Base-by-base conservation (phyloP, 2,113 vertebrate species). In the Caloenas nicobarica region DNA sequence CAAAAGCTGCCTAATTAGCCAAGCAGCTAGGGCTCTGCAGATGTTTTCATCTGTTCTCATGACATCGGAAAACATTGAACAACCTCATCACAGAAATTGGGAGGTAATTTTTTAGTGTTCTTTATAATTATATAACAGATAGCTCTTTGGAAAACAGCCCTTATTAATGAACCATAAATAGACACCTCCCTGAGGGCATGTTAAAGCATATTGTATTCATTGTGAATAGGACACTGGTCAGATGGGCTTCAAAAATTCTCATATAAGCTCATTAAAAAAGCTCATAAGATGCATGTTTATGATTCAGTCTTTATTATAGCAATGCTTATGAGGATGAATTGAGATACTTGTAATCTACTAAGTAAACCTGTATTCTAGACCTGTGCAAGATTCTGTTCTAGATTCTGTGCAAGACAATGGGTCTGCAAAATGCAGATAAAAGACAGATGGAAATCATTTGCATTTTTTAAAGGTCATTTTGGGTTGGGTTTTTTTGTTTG, bases 101-200 rank as follows among this genome's bases (percentile, higher is more conserved):
- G 57, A 96, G 94, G 68, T 64, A 16, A 57, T 60, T 87, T 89
- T 83, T 95, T 28, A 72, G 28, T 83, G 34, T 62, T 96, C 76
- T 91, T 97, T 80, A 80, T 88, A 96, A 95, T 94, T 97, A 97
- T 92, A 62, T 87, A 94, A 97, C 64, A 93, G 78, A 87, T 14
- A 81, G 61, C 40, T 94, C 95, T 94, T 93, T 85, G 83, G 69
- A 95, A 97, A 92, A 80, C 50, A 91, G 48, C 91, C n/a, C 81
- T 97, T 97, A 96, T 96, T 97, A 97, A 95, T 84, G 93, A 97
- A 90, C 89, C 86, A 86, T 92, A 97, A 96, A 96, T 90, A 92
- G 25, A 92, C 51, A 73, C 40, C 71, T 88, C 65, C 88, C 84
- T 33, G 66, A 78, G 95, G 86, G 62, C 12, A 57, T 16, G 57